Evolutionary conservation across 2,888 invertebrate genomes (phyloP), one percentile per base, ranked within the genome.

Genomic region (Uloborus plumipes): DNA sequence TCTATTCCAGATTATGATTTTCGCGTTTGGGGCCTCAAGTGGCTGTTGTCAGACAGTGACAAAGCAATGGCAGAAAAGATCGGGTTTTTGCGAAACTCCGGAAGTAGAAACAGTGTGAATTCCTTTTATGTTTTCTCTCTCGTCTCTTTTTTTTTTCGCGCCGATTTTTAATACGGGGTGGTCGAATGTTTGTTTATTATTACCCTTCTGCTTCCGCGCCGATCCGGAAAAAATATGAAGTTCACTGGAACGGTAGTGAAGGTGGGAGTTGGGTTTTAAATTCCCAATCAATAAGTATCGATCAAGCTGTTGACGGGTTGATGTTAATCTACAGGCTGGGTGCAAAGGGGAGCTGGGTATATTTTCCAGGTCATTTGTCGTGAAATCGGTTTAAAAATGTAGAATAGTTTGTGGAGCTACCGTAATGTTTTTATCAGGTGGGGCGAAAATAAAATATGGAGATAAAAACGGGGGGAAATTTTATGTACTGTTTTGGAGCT

Each of bases 211-310:
- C 74, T 58, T 70, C 80, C 79, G 65, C 79, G 59, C 15, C 20
- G 70, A 74, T 74, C 80, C 80, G 80, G 80, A 81, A 81, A 74
- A 69, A 79, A 74, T 39, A 81, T 74, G 75, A 71, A 74, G 74
- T 74, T 74, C 66, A 62, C 67, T 69, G 31, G 58, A 39, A 39
- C 39, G 39, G 39, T 39, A 1, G 39, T 11, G 39, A 11, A 39
- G 39, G 39, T 39, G 39, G 3, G 2, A 4, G 11, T 7, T 39
- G 39, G 39, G 39, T 39, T 39, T 39, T 39, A 39, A 39, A 39
- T 39, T 39, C 9, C 39, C 9, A 39, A 39, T 39, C 39, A 39
- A 39, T 39, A 39, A 39, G 11, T 39, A 39, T 39, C 39, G 9
- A 39, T 39, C 39, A 39, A 1, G 11, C 7, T 39, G 39, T 39